Base-by-base conservation (phyloP, 2,888 invertebrate genomes). In the Pandemis corylana region DNA sequence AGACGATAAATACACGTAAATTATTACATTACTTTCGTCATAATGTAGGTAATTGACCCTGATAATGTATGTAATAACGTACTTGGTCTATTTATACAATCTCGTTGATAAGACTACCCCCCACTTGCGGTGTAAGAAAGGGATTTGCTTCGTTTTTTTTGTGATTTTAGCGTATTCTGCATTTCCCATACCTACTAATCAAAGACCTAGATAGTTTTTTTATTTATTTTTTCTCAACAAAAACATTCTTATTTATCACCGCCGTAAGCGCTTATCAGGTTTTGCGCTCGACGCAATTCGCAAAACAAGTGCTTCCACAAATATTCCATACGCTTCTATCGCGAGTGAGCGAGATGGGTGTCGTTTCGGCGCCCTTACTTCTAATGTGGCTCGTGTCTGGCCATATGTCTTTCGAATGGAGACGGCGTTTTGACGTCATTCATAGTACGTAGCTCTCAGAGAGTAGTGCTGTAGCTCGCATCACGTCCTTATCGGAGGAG, bases 401-500 rank as follows among this genome's bases (percentile, higher is more conserved):
- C 88, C 81, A 80, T 84, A 90, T 84, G 88, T 90, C 88, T 92
- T 92, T 88, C 84, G 80, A 87, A 85, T 85, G 90, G 87, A 89
- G 87, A 87, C 85, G 84, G 81, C 81, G 83, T 73, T 81, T 80
- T 86, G 87, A 93, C 94, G 94, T 94, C 91, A 90, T 89, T 94
- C 91, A 93, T 92, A 91, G 94, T 94, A 95, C 94, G 95, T 95
- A 95, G 95, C 95, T 95, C 91, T 92, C 89, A 90, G 93, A 94
- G 87, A 87, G 87, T 87, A 89, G 93, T 93, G 84, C 83, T 89
- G 92, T 90, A 92, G 91, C 92, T 93, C 92, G 92, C 87, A 87
- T 90, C 89, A 88, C 81, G 68, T 68, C 78, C 83, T 91, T 93
- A 92, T 93, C 92, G 82, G 76, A 77, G 81, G 85, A 80, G 84